These are phyloP conservation scores for Caenorhabditis panamensis DNA, from an alignment of 2,888 invertebrate species.

Conservation along the genomic window DNA sequence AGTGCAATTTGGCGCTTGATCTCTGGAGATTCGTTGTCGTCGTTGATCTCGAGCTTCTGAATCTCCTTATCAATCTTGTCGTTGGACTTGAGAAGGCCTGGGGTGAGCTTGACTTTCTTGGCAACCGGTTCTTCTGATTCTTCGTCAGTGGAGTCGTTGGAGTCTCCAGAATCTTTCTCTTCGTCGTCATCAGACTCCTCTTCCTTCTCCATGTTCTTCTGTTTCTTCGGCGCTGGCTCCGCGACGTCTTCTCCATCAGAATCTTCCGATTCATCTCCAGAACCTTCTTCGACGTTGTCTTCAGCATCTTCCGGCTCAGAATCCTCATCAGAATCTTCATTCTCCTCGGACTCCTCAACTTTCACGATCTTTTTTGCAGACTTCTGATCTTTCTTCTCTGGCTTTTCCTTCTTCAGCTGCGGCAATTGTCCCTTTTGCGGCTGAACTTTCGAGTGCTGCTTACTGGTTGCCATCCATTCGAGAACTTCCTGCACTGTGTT, in stretches of 20 bases:
- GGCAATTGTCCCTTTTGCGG: conserved; percentile 24
- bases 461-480: conserved; percentile 60
- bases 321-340: conserved; percentile 32
- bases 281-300: too few relatives aligned
- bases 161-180: conserved; percentile 23
- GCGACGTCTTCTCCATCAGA: conserved; percentile 27
- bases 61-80: conserved; percentile 65
- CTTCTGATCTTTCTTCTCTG: not conserved
- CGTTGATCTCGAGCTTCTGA: conserved; percentile 62
- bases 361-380: not conserved
- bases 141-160: conserved; percentile 57
- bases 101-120: conserved; percentile 24
- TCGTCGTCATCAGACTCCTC: conserved; percentile 18
- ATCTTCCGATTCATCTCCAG: conserved; percentile 22
- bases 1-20: conserved; percentile 66
- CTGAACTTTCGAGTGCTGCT: conserved; percentile 50
- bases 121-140: conserved; percentile 42
- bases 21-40: conserved; percentile 65
- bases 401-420: conserved; percentile 28
- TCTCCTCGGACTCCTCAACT: conserved; percentile 8
- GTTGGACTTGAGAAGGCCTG: conserved; percentile 41
- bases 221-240: not conserved
- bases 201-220: conserved; percentile 24
- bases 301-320: too few relatives aligned
- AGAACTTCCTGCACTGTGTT: conserved; percentile 68